Evolutionary conservation across 92 coral and sea anemone genomes (phyloP), one percentile per base, ranked within the genome.

Genomic region (Porites cylindrica): DNA sequence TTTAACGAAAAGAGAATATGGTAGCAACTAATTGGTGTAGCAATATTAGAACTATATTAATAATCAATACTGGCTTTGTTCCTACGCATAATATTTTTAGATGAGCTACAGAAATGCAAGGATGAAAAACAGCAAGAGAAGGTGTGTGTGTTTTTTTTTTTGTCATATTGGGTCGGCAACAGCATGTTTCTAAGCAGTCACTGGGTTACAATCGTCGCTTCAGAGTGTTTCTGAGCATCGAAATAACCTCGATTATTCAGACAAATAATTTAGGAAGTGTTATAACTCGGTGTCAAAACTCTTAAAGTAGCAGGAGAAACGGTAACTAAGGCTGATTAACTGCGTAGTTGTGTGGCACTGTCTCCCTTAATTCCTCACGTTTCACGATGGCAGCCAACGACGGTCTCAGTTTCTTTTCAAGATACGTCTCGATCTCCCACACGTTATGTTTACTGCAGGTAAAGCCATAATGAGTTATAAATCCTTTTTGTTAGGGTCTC

Each of bases 21-120:
- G 61, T 56, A 56, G 11, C 20, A 62, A 13, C 18, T 62, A 62
- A 62, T 11, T 3, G 61, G 61, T n/a, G 66, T 18, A 14, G 18
- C 18, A 62, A 14, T 62, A 62, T 23, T 71, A 2, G 10, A 71
- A 23, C 18, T 18, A 53, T 67, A 69, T 67, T 20, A 10, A 11
- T 47, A 54, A 10, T 6, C 51, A 21, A n/a, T 70, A 29, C 70
- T 19, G 12, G 12, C 14, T 20, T 65, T 60, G 8, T 8, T 38
- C 23, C 19, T 66, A 58, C 58, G 26, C 13, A 11, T 24, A 38
- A 54, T 8, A 38, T 88, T 64, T 13, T 51, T 61, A 88, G 80
- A 82, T 71, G 68, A 87, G 67, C n/a, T 85, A n/a, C 66, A 67
- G 47, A 66, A 47, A 53, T 70, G 24, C 70, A 54, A 51, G 26